Conservation (phyloP, 2,797 vertebrate species). For the Cottoperca gobio region DNA sequence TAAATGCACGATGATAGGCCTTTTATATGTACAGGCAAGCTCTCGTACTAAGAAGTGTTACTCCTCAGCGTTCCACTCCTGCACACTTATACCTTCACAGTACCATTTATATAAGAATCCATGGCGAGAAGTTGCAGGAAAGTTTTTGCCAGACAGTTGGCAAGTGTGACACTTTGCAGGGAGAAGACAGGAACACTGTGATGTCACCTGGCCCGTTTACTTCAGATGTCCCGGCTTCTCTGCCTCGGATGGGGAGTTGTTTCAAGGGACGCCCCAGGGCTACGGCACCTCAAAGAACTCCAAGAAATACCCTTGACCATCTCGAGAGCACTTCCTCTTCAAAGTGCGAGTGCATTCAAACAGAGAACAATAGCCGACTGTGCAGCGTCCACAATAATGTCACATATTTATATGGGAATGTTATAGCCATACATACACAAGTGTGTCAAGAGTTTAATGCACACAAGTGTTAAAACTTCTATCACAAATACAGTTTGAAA, state of each 20-base stretch:
- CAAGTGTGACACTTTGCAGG: conserved; percentile 59
- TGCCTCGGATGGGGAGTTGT: conserved; percentile 66
- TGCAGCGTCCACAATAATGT: conserved; percentile 35
- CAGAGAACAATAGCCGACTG: conserved; percentile 61
- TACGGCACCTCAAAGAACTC: conserved; percentile 68
- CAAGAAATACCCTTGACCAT: conserved; percentile 67
- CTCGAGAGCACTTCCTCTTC: conserved; percentile 64
- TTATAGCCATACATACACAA: conserved; percentile 3
- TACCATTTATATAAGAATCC: conserved; percentile 47
- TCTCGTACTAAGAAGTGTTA: conserved; percentile 1
- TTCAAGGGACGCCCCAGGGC: conserved; percentile 75
- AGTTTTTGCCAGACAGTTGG: conserved; percentile 67
- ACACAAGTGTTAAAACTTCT: conserved; percentile 4
- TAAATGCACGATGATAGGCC: not conserved
- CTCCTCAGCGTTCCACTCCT: not conserved
- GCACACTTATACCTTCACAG: conserved; percentile 11
- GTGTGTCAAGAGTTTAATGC: conserved; percentile 10
- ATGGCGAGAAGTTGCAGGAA: conserved; percentile 56
- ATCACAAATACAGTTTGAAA: not conserved
- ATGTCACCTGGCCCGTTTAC: conserved; percentile 65
- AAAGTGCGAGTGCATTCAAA: conserved; percentile 67
- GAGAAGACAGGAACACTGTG: conserved; percentile 62
- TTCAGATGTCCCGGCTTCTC: conserved; percentile 65
- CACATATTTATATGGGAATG: conserved; percentile 31
- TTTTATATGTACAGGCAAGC: not conserved